Conservation (phyloP, 2,888 invertebrate species). For the Ectemnius lituratus region DNA sequence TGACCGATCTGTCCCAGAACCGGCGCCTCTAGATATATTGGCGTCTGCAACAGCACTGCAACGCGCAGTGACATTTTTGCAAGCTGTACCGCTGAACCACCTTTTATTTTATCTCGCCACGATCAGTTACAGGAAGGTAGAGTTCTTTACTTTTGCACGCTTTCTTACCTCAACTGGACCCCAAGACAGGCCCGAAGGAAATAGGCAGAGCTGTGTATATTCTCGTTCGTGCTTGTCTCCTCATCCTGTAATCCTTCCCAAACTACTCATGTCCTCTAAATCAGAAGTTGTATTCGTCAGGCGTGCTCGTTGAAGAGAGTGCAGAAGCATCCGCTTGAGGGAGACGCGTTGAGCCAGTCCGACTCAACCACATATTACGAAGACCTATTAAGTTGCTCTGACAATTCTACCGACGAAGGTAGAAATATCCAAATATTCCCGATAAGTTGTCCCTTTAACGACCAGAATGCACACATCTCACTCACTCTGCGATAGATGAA, state of each 20-base stretch:
- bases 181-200: too few species aligned
- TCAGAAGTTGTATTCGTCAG: constrained; percentile 61
- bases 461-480: too few species aligned
- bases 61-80: constrained; percentile 85
- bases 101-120: constrained; percentile 93
- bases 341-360: constrained; percentile 90
- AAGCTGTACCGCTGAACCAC: constrained; percentile 87
- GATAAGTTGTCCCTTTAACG: constrained; percentile 1
- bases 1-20: constrained; percentile 75
- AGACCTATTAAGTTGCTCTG: constrained; percentile 94
- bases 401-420: constrained; percentile 94
- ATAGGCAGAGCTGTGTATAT: not conserved
- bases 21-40: constrained; percentile 83
- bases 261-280: too few species aligned
- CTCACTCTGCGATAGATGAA: constrained; percentile 78
- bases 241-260: not conserved
- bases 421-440: constrained; percentile 56
- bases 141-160: not conserved
- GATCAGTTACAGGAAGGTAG: constrained; percentile 91
- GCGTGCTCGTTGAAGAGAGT: constrained; percentile 90
- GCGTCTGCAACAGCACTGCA: constrained; percentile 84
- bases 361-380: constrained; percentile 98
- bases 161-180: not conserved
- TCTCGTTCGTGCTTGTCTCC: not conserved
- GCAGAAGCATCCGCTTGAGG: constrained; percentile 90